Base-by-base conservation (phyloP, 2,888 invertebrate species). In the Dasysyrphus albostriatus region DNA sequence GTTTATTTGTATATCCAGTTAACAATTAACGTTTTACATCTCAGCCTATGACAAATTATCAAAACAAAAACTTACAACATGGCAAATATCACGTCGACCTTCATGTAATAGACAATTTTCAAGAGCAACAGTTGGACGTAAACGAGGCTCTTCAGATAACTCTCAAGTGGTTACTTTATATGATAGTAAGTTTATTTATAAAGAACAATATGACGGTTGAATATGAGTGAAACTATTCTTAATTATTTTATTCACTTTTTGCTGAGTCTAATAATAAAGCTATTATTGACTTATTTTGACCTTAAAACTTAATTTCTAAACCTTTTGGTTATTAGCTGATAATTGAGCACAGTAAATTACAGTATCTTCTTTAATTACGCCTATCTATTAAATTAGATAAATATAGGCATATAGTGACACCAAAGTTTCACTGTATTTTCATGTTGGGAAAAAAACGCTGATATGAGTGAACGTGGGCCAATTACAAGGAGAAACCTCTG, bases 81-180 rank as follows among this genome's bases (percentile, higher is more conserved):
- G 81, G 19, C 54, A 51, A 73, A 56, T 24, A 39, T 81, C 81
- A 85, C 84, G 81, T 85, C 81, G 81, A 76, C 84, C 84, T 80
- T 80, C 80, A 84, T 47, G 65, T 19, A 70, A 49, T 74, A 47
- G 44, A 59, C 19, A 2, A 4, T 51, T 39, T 39, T 76, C 59
- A 76, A 85, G 74, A 49, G 59, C 54, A 56, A 47, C 0, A 32
- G 70, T 42, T 39, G 70, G 63, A 76, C 61, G 72, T 72, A 72
- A 72, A 76, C 12, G 2, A 54, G 47, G 51, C 51, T 51, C 51
- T 69, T 34, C 12, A 19, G 2, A 37, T 19, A 49, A 19, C 14
- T 69, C 51, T 69, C 51, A 51, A 69, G 67, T 69, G 67, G 49
- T 19, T 19, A 24, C 24, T 24, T 24, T 2, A 32, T 32, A 12